Conservation (phyloP, 53 echinoderm and acorn worm species). For the Luidia sarsii region DNA sequence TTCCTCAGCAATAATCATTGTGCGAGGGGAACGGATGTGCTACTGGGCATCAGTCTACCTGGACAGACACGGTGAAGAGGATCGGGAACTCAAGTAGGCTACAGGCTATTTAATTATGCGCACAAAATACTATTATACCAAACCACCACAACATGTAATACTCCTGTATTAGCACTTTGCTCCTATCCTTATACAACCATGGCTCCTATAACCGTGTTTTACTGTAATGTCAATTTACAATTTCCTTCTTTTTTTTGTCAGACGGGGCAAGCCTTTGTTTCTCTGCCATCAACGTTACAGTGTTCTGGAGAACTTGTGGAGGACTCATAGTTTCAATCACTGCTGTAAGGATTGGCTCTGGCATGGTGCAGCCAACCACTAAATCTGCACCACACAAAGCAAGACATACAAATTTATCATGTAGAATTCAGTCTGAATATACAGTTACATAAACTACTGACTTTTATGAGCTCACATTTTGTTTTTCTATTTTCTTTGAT, state of each 20-base stretch:
- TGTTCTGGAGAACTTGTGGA: slow-evolving; percentile 86
- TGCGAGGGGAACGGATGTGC: slow-evolving; percentile 79
- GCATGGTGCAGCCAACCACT: slow-evolving; percentile 37
- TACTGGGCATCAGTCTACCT: slow-evolving; percentile 93
- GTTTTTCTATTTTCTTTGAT: too few species aligned
- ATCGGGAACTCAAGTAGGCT: slow-evolving; percentile 83
- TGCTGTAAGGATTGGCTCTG: slow-evolving; percentile 89
- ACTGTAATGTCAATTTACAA: too few species aligned
- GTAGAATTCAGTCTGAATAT: too few species aligned
- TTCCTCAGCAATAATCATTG: slow-evolving; percentile 78
- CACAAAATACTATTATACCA: too few species aligned
- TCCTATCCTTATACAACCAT: background rate
- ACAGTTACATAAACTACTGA: too few species aligned
- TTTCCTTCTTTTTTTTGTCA: slow-evolving; percentile 35
- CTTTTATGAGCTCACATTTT: too few species aligned
- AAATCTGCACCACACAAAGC: too few species aligned
- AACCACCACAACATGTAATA: too few species aligned
- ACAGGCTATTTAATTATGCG: too few species aligned
- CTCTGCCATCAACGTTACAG: slow-evolving; percentile 76
- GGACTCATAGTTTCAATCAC: slow-evolving; percentile 76
- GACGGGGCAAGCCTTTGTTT: slow-evolving; percentile 88
- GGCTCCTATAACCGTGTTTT: background rate
- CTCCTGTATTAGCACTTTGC: too few species aligned
- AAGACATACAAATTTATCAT: too few species aligned
- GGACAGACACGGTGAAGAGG: slow-evolving; percentile 96